Base-by-base conservation (phyloP, 2,888 invertebrate species). In the Orthonychiurus folsomi region DNA sequence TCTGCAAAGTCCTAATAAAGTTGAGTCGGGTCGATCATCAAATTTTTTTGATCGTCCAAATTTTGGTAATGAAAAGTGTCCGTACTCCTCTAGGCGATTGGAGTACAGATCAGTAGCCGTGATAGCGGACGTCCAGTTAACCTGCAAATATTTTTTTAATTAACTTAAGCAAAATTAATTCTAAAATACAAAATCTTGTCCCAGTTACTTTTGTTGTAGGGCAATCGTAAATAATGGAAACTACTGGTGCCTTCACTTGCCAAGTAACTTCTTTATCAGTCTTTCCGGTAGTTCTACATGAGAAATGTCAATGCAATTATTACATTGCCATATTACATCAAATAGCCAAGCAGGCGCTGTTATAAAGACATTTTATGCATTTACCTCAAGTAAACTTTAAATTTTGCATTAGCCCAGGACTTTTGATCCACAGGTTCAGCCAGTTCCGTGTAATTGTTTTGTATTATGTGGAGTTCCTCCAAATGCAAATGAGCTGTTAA, bases 171-270 rank as follows among this genome's bases (percentile, higher is more conserved):
- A 48, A 12, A 59, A 48, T 26, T 5, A 59, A 48, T 18, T 24
- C 25, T 48, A 50, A 52, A 37, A 18, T 48, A 26, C 27, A 26
- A 52, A n/a, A 27, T 52, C 9, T 18, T 12, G 18, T 58, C 2
- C 3, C 15, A 48, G n/a, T 1, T 58, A 85, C 84, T 73, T 79
- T 81, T 9, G 83, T 80, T 70, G 82, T 80, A 0, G 85, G 83
- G 1, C 85, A 82, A 69, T 83, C 80, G 74, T 85, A 86, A 2
- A 85, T 75, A 37, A 88, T 78, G 61, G 84, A 83, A 63, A 80
- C 78, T 2, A 87, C 85, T 0, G 87, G 87, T 0, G 88, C 87
- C 59, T 80, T 79, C 1, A 83, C 83, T 75, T 88, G 88, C 76
- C 87, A 81, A 37, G 87, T 78, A 26, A 86, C 76, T 67, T 83